These are phyloP conservation scores for Odontomachus brunneus DNA, from an alignment of 1,140 invertebrate species.

Conservation along the genomic window DNA sequence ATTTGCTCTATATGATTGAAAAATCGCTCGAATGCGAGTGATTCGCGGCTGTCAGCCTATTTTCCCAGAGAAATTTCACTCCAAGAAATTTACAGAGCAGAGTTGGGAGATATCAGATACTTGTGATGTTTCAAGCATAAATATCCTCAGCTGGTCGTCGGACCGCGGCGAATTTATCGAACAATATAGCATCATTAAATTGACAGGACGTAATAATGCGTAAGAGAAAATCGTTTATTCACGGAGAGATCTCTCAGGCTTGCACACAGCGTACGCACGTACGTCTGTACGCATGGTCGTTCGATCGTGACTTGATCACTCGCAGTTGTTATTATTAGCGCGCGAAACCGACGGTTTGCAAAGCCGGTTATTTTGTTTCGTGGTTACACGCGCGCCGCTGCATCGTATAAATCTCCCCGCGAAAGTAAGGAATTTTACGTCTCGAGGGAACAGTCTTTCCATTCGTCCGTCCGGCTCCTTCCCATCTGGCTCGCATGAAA, in stretches of 20 bases:
- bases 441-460: conserved; percentile 32
- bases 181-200: background rate
- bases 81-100: too few relatives aligned
- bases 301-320: background rate
- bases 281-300: background rate
- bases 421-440: conserved; percentile 50
- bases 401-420: conserved; percentile 40
- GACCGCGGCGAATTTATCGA: background rate
- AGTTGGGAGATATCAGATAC: too few relatives aligned
- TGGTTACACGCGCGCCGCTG: conserved; percentile 17
- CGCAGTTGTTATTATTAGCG: background rate
- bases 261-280: too few relatives aligned
- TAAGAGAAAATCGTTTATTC: background rate
- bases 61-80: too few relatives aligned
- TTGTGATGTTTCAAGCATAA: too few relatives aligned
- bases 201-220: background rate
- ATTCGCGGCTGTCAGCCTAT: too few relatives aligned
- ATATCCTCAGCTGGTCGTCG: too few relatives aligned
- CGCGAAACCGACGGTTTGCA: background rate
- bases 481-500: conserved; percentile 27
- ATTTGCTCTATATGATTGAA: too few relatives aligned
- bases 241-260: background rate
- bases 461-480: background rate
- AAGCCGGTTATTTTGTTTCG: conserved; percentile 28
- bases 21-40: too few relatives aligned